phyloP scores from a whole-genome alignment of 2,888 invertebrate species.

The Pachydiplax longipennis region DNA sequence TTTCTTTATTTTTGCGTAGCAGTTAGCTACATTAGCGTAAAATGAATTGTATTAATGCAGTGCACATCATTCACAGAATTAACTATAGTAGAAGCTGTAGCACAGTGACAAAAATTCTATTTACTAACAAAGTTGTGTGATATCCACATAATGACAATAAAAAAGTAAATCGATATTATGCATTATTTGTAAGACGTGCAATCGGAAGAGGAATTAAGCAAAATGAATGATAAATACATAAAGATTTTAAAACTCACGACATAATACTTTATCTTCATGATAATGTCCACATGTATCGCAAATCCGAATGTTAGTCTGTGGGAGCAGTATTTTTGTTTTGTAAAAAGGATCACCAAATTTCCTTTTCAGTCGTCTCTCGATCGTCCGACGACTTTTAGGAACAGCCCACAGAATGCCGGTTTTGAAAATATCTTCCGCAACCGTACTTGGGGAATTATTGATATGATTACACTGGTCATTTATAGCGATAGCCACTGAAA shows the following conservation, averaged over 20 bases:
- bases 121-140: background rate
- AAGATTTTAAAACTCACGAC: constrained; percentile 71
- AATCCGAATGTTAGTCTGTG: constrained; percentile 76
- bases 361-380: constrained; percentile 76
- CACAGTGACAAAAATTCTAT: background rate
- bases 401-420: constrained; percentile 84
- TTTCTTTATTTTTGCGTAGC: constrained; percentile 80
- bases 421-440: constrained; percentile 70
- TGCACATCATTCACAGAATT: too few relatives aligned
- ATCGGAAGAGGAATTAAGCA: too few relatives aligned
- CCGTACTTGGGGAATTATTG: background rate
- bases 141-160: too few relatives aligned
- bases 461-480: background rate
- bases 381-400: constrained; percentile 77
- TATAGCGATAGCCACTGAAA: background rate
- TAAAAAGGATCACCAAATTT: constrained; percentile 75
- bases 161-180: too few relatives aligned
- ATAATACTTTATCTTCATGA: constrained; percentile 79
- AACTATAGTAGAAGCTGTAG: too few relatives aligned
- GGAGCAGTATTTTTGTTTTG: constrained; percentile 72
- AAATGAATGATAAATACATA: background rate
- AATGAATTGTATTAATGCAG: too few relatives aligned
- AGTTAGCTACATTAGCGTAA: constrained; percentile 72
- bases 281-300: constrained; percentile 87
- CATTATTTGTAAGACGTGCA: too few relatives aligned